Evolutionary conservation across 1,140 invertebrate species (phyloP), one percentile per base, ranked within the genome.

Genomic region (Archivesica marissinica): DNA sequence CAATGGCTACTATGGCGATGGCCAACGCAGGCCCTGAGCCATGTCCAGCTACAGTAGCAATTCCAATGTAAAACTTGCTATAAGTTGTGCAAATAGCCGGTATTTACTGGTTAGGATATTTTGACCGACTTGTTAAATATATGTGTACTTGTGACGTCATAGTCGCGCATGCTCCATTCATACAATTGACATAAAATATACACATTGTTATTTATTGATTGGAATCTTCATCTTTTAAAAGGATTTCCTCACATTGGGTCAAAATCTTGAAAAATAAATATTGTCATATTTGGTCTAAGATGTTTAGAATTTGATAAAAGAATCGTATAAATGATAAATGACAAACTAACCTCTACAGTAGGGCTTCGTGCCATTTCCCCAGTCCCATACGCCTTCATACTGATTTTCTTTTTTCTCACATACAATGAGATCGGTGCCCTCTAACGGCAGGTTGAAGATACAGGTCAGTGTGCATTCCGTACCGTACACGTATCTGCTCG

Each of bases 331-430:
- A 44, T 44, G 41, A 44, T 23, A 23, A 11, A 11, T n/a, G 23
- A 47, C 44, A 23, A 59, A 28, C 9, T 1, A 13, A 81, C 78
- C 64, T 54, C 33, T 38, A 56, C 78, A 81, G 39, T 54, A 68
- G n/a, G 78, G 78, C n/a, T 81, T 52, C 1, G 47, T 15, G 0
- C 20, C 66, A 28, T 11, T 17, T 35, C 47, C 61, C 78, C 66
- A 70, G 25, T 6, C 17, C 78, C 78, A 81, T 17, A 66, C 59
- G 0, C 78, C 78, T 23, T 47, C 78, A n/a, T 41, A 38, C 0
- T 20, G 17, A n/a, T n/a, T n/a, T n/a, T 35, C 78, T 7, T 72
- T 39, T n/a, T 35, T 23, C 33, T 81, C 78, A 72, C 78, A 81
- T n/a, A 66, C 72, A 30, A 81, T 47, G 17, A 39, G 11, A 25